These are phyloP conservation scores for Pilophorus perplexus DNA, from an alignment of 2,888 invertebrate species.

Conservation along the genomic window DNA sequence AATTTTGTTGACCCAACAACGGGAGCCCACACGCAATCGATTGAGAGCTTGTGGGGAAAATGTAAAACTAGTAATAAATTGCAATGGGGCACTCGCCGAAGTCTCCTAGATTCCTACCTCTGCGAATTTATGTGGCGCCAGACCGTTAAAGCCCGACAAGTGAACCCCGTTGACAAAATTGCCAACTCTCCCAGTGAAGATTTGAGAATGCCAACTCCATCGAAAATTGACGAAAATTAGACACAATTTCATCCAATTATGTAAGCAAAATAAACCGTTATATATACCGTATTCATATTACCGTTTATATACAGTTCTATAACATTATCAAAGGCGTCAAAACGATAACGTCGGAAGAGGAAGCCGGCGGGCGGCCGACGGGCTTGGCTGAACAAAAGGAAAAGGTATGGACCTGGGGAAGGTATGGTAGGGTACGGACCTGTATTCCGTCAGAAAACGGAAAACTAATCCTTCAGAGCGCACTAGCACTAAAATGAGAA, in stretches of 20 bases:
- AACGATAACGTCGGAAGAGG: neutral
- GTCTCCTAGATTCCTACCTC: conserved; percentile 12
- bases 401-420: too few species aligned
- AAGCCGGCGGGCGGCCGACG: too few species aligned
- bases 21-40: conserved; percentile 24
- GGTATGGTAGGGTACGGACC: too few species aligned
- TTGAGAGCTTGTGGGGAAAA: conserved; percentile 22
- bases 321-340: neutral
- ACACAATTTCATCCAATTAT: neutral
- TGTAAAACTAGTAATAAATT: conserved; percentile 14
- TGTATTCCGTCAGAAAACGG: too few species aligned
- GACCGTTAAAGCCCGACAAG: conserved; percentile 1
- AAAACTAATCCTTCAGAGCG: too few species aligned
- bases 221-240: conserved; percentile 3
- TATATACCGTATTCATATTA: neutral
- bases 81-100: conserved; percentile 5
- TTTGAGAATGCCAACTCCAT: neutral
- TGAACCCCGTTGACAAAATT: neutral
- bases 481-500: too few species aligned
- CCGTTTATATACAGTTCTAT: neutral
- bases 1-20: conserved; percentile 14
- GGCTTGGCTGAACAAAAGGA: too few species aligned
- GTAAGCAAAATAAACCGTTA: neutral
- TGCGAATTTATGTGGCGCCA: conserved; percentile 12
- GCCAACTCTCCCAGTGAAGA: conserved; percentile 5